Percentiles rank a stretch among this genome's conserved stretches.
phyloP scores from a whole-genome alignment of 2,888 invertebrate species.

The Agriotes lineatus region DNA sequence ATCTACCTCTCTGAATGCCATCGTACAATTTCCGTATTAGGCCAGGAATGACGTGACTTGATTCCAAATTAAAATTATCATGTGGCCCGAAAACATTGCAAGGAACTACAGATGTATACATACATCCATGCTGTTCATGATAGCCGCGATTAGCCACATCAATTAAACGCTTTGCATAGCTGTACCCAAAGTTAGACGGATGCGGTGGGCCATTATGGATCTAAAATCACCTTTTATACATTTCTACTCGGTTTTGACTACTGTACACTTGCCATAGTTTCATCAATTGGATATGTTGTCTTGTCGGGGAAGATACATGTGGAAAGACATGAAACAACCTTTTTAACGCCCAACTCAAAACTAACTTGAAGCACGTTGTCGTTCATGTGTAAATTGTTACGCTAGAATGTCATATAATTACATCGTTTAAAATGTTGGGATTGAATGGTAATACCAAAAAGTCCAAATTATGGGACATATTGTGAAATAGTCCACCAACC shows the following conservation, averaged over 20 bases:
- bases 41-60: slow-evolving; percentile 94
- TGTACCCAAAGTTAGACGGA: slow-evolving; percentile 96
- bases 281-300: slow-evolving; percentile 97
- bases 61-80: slow-evolving; percentile 91
- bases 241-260: no score
- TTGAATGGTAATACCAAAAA: slow-evolving; percentile 82
- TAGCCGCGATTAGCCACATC: slow-evolving; percentile 92
- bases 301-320: slow-evolving; percentile 99
- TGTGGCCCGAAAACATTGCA: slow-evolving; percentile 98
- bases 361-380: slow-evolving; percentile 92
- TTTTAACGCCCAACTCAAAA: slow-evolving; percentile 81
- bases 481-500: slow-evolving; percentile 98
- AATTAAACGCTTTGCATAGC: slow-evolving; percentile 97
- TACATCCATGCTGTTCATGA: slow-evolving; percentile 79
- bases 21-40: slow-evolving; percentile 88
- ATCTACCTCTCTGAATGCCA: slow-evolving; percentile 71
- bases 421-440: no score
- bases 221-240: no score
- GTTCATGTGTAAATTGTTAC: slow-evolving; percentile 91
- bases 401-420: no score
- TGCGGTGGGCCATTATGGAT: slow-evolving; percentile 98
- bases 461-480: slow-evolving; percentile 95
- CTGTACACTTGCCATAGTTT: slow-evolving; percentile 94
- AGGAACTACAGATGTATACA: slow-evolving; percentile 95
- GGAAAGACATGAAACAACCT: slow-evolving; percentile 98